Base-by-base conservation (phyloP, 2,888 invertebrate genomes). In the Nymphalis urticae region DNA sequence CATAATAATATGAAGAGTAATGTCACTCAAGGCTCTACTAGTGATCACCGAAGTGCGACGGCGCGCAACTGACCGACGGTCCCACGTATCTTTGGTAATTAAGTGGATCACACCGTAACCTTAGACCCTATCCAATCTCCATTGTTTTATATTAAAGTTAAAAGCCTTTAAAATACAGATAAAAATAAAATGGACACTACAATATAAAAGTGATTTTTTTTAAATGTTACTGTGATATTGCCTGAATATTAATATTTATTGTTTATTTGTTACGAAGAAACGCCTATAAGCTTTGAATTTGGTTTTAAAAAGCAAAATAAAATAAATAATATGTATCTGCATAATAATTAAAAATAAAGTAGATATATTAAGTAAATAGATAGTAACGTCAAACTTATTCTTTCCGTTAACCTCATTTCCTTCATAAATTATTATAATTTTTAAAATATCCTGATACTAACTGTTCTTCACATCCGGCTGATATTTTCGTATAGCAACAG, bases 401-500 rank as follows among this genome's bases (percentile, higher is more conserved):
- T 42, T 10, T 42, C 10, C 36, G 36, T 10, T 42, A 42, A 2
- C 10, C 36, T 10, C 3, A 42, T 2, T 13, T 42, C 4, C 3
- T 42, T 42, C 42, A 4, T n/a, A 10, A 51, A 21, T 51, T 2
- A 51, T 19, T 51, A 56, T 32, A 32, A 7, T 17, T 16, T 56
- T 56, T 56, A 56, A 32, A 24, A 56, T 32, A 27, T 9, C 16
- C 10, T n/a, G 8, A 58, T 76, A 89, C 93, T 92, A 78, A 94
- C 94, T 85, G 76, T 93, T 92, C 75, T 93, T 93, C 3, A 93
- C 89, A 67, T 89, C 88, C n/a, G 87, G 94, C 76, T 94, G 93
- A 84, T 96, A 96, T 84, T 97, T 97, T 79, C 96, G 94, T 77
- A 97, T 96, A 79, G 95, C 96, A 19, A 97, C 96, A 64, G 96